Conservation (phyloP, 2,113 vertebrate genomes). For the Nycticryphes semicollaris region DNA sequence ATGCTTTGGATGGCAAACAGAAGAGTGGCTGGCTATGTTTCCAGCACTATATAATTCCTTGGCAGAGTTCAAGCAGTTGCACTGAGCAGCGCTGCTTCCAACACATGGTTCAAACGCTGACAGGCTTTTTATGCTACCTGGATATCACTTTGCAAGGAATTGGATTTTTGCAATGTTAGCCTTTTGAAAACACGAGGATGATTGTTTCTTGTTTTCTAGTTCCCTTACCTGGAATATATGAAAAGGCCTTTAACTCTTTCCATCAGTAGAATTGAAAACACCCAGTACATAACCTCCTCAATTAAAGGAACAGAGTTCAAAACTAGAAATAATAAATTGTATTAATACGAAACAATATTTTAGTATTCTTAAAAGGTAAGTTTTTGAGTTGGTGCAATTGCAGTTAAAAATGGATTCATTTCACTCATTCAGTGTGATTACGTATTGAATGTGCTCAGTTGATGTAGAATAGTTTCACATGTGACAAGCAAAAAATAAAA, state of each 20-base stretch:
- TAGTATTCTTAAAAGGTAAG: not conserved
- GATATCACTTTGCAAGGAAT: not conserved
- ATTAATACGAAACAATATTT: not conserved
- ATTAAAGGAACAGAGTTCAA: not conserved
- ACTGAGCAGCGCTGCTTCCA: slow-evolving; percentile 53
- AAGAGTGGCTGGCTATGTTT: slow-evolving; percentile 60
- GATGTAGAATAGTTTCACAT: not conserved
- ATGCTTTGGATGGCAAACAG: slow-evolving; percentile 66
- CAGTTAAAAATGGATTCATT: not conserved
- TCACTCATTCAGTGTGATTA: not conserved
- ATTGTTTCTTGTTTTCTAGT: not conserved
- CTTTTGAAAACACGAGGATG: not conserved
- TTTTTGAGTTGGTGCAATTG: not conserved
- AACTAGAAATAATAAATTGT: not conserved
- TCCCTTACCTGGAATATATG: not conserved
- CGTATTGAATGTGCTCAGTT: not conserved
- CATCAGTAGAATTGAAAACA: not conserved
- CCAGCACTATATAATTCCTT: slow-evolving; percentile 73
- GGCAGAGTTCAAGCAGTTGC: slow-evolving; percentile 62
- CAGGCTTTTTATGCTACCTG: not conserved
- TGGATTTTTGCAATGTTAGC: not conserved
- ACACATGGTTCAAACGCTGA: slow-evolving; percentile 32
- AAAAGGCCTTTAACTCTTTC: not conserved
- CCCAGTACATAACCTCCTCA: not conserved
- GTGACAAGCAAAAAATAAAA: not conserved